phyloP scores from a whole-genome alignment of 2,113 vertebrate genomes.

The Misgurnus mizolepis region DNA sequence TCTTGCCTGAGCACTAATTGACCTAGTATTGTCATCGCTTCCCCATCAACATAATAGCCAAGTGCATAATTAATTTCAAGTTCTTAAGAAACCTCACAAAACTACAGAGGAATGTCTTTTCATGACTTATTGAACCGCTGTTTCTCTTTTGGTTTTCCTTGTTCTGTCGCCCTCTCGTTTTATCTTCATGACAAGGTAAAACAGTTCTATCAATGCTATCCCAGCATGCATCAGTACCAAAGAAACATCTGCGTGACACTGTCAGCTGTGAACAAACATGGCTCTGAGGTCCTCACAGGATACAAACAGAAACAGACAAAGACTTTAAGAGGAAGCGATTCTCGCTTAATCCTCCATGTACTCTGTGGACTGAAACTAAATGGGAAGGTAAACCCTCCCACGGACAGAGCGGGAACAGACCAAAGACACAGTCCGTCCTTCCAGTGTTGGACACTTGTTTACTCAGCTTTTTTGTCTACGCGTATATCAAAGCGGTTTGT shows the following conservation, averaged over 20 bases:
- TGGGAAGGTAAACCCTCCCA: slow-evolving; percentile 58
- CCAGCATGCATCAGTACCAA: slow-evolving; percentile 51
- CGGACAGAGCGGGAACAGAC: slow-evolving; percentile 59
- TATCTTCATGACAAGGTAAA: slow-evolving; percentile 60
- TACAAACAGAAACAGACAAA: slow-evolving; percentile 62
- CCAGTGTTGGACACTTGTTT: slow-evolving; percentile 61
- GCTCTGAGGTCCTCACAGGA: slow-evolving; percentile 38
- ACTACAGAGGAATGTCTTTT: slow-evolving; percentile 53
- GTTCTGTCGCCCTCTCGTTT: slow-evolving; percentile 35
- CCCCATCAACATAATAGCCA: neutral
- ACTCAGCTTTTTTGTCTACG: slow-evolving; percentile 64
- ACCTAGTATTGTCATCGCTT: too few species aligned
- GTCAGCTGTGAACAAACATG: slow-evolving; percentile 60
- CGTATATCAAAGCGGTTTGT: slow-evolving; percentile 71
- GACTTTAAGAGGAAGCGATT: slow-evolving; percentile 44
- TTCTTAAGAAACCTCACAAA: slow-evolving; percentile 47
- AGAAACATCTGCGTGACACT: slow-evolving; percentile 67
- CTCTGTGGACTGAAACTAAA: slow-evolving; percentile 57
- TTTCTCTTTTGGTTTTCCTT: slow-evolving; percentile 17
- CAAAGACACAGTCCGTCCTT: slow-evolving; percentile 52
- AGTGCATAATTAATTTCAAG: slow-evolving; percentile 34
- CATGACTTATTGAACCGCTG: slow-evolving; percentile 34
- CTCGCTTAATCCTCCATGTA: slow-evolving; percentile 60
- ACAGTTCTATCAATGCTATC: slow-evolving; percentile 58
- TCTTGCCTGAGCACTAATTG: neutral